Percentiles rank a stretch among this genome's conserved stretches.
Evolutionary conservation across 2,888 invertebrate species (phyloP).

Genomic region (Ophion ventricosus): DNA sequence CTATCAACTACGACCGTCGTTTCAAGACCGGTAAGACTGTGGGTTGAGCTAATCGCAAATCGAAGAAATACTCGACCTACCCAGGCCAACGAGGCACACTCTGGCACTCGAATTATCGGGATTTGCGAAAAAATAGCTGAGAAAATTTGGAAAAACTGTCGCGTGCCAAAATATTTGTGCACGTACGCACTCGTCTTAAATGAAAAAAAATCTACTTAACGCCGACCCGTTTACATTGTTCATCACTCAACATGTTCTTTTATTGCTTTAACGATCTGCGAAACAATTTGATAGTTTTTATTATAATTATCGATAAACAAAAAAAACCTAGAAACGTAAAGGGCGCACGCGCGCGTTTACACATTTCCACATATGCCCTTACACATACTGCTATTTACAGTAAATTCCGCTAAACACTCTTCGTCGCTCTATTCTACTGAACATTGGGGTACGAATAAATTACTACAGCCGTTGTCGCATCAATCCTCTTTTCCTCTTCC

Average conservation of each 20-base stretch:
- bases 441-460: conserved; percentile 57
- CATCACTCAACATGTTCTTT: conserved; percentile 44
- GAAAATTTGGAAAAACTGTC: background rate
- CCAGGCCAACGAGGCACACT: too few relatives aligned
- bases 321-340: conserved; percentile 76
- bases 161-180: too few relatives aligned
- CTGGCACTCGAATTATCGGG: too few relatives aligned
- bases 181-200: too few relatives aligned
- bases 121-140: background rate
- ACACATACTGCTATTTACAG: conserved; percentile 72
- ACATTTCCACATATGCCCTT: conserved; percentile 56
- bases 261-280: conserved; percentile 58
- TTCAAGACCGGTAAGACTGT: too few relatives aligned
- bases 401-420: conserved; percentile 61
- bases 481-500: conserved; percentile 7
- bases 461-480: conserved; percentile 51
- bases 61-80: too few relatives aligned
- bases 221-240: background rate
- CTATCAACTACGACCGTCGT: too few relatives aligned
- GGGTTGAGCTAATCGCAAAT: background rate
- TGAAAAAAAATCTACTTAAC: background rate
- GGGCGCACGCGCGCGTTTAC: conserved; percentile 48
- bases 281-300: conserved; percentile 61
- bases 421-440: conserved; percentile 53
- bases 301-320: conserved; percentile 71